phyloP scores from a whole-genome alignment of 1,140 invertebrate species.

The Euwallacea fornicatus region DNA sequence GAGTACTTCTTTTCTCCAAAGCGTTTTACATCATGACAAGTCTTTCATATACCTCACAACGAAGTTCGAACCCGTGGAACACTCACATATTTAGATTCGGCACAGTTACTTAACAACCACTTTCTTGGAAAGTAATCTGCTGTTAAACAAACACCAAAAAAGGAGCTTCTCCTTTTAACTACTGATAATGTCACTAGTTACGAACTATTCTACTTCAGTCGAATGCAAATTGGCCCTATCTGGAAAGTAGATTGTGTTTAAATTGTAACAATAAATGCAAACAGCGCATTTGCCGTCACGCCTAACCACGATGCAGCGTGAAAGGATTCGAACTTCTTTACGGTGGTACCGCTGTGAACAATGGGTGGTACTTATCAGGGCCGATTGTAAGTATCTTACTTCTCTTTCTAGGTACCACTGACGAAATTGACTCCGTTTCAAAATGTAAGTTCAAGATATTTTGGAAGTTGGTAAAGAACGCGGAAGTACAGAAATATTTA shows the following conservation, averaged over 20 bases:
- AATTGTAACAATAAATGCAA: conserved; percentile 40
- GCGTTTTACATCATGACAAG: no score
- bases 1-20: no score
- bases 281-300: conserved; percentile 39
- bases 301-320: conserved; percentile 41
- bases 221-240: conserved; percentile 37
- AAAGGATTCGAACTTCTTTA: conserved; percentile 38
- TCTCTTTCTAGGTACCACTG: conserved; percentile 17
- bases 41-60: no score
- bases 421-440: neutral
- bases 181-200: conserved; percentile 10
- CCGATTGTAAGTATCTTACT: conserved; percentile 30
- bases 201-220: conserved; percentile 15
- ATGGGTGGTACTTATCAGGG: conserved; percentile 41
- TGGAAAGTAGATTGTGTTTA: conserved; percentile 37
- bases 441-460: no score
- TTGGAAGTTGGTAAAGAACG: no score
- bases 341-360: conserved; percentile 36
- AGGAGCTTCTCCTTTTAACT: no score
- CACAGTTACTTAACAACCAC: no score
- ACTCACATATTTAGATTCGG: no score
- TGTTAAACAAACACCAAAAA: no score
- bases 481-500: no score
- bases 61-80: no score
- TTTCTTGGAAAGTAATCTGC: no score